Evolutionary conservation across 2,113 vertebrate species (phyloP).

Genomic region (Platanista minor): DNA sequence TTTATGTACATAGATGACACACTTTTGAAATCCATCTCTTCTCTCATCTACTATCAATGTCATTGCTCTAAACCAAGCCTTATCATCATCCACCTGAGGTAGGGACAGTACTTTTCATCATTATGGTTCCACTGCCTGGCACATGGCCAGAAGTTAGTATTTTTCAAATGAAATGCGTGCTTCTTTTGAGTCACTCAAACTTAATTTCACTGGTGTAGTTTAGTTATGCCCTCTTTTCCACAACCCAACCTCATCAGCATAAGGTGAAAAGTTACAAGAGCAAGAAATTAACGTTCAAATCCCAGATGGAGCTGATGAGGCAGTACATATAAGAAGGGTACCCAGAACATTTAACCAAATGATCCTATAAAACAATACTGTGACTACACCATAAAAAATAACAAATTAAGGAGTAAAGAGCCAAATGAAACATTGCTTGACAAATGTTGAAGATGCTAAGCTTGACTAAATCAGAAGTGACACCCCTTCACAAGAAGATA

Average conservation of each 20-base stretch:
- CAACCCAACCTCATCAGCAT: neutral
- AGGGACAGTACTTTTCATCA: neutral
- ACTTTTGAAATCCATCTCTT: neutral
- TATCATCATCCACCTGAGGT: neutral
- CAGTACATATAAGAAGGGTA: neutral
- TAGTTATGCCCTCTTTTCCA: neutral
- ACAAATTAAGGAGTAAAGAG: conserved; percentile 61
- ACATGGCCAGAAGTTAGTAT: neutral
- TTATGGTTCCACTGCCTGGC: neutral
- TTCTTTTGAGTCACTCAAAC: neutral
- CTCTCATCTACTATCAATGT: neutral
- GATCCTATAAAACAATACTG: conserved; percentile 32
- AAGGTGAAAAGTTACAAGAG: neutral
- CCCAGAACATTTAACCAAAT: neutral
- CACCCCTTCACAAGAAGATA: neutral
- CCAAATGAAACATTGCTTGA: conserved; percentile 42
- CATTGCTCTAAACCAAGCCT: neutral
- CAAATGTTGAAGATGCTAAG: conserved; percentile 33
- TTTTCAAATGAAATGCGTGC: neutral
- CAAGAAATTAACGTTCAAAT: neutral
- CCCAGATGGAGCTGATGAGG: neutral
- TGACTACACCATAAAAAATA: conserved; percentile 48
- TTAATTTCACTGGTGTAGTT: neutral
- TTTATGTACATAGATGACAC: neutral
- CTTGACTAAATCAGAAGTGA: conserved; percentile 51